These are phyloP conservation scores for Valencia hispanica DNA, from an alignment of 2,797 vertebrate species.

Conservation along the genomic window DNA sequence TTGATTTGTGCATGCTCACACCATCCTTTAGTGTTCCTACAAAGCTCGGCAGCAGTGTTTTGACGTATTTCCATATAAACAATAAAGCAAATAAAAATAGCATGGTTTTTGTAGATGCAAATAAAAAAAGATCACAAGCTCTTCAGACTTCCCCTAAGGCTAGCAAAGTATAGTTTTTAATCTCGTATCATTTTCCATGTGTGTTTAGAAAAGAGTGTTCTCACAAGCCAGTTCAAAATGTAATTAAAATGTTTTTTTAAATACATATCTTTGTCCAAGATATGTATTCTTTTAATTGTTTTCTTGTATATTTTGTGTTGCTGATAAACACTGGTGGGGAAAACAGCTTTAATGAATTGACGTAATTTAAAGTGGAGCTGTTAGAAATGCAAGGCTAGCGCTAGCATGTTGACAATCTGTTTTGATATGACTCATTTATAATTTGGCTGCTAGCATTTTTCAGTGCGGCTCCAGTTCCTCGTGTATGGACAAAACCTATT, in stretches of 20 bases:
- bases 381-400: not conserved
- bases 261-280: not conserved
- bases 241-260: not conserved
- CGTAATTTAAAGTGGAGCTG: not conserved
- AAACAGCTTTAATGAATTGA: not conserved
- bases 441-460: too few relatives aligned
- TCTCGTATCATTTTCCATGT: not conserved
- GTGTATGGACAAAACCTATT: too few relatives aligned
- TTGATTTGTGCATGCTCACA: not conserved
- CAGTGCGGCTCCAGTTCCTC: too few relatives aligned
- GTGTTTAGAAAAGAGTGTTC: not conserved
- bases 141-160: not conserved
- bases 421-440: too few relatives aligned
- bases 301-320: not conserved
- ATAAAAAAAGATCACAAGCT: not conserved
- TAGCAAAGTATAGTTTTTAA: not conserved
- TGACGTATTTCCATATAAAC: not conserved
- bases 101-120: not conserved
- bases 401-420: too few relatives aligned
- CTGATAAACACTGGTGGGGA: not conserved
- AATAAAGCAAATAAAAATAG: not conserved
- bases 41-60: not conserved
- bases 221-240: not conserved
- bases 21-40: not conserved
- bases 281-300: not conserved